Percentiles rank a stretch among this genome's conserved stretches.
Evolutionary conservation across 92 coral and sea anemone species (phyloP).

Genomic region (Zoanthus sociatus): DNA sequence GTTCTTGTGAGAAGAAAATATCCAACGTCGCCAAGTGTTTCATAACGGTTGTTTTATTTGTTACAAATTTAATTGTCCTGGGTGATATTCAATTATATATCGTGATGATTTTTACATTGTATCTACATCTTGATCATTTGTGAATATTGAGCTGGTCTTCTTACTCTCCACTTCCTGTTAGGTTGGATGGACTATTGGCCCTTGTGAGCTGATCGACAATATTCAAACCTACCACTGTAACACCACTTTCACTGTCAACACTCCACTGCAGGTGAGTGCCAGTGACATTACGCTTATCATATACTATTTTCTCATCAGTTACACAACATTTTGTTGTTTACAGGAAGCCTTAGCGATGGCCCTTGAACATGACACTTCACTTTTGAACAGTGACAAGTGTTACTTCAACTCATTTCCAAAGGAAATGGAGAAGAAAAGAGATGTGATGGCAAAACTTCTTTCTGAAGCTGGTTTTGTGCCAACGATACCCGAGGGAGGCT

Average conservation of each 20-base stretch:
- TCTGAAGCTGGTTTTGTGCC: conserved; percentile 88
- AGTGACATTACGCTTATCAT: too few species aligned
- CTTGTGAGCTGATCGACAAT: conserved; percentile 72
- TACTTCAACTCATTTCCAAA: conserved; percentile 78
- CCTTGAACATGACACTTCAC: conserved; percentile 82
- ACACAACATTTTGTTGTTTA: neutral
- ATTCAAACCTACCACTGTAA: conserved; percentile 78
- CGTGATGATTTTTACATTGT: too few species aligned
- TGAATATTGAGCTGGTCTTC: too few species aligned
- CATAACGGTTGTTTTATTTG: neutral
- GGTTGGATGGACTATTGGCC: conserved; percentile 97
- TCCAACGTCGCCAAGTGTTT: too few species aligned
- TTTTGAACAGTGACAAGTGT: conserved; percentile 74
- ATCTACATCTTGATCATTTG: too few species aligned
- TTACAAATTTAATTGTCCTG: too few species aligned
- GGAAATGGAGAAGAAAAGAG: conserved; percentile 74
- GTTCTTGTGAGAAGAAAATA: too few species aligned
- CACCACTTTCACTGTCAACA: conserved; percentile 76
- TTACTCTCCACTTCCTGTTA: neutral
- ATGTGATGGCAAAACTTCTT: conserved; percentile 76
- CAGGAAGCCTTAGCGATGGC: conserved; percentile 95
- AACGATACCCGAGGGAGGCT: conserved; percentile 93
- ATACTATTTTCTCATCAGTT: too few species aligned
- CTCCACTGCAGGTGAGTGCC: conserved; percentile 85
- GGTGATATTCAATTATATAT: too few species aligned